Base-by-base conservation (phyloP, 2,113 vertebrate species). In the Mirounga angustirostris region DNA sequence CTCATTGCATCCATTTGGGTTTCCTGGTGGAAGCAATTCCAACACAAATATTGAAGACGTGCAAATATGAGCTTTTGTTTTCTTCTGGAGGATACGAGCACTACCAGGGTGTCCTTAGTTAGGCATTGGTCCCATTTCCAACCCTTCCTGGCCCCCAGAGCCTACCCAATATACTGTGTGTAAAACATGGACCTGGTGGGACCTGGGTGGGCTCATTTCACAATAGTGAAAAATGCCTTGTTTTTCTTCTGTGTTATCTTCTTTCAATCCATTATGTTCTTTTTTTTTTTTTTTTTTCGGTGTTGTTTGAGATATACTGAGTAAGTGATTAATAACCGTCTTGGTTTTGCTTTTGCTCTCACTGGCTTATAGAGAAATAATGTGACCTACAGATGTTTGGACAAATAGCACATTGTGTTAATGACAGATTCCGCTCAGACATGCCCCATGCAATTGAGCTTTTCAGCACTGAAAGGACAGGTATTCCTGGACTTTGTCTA, bases 241-340 rank as follows among this genome's bases (percentile, higher is more conserved):
- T 97, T 97, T 98, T 98, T 98, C 91, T 97, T 89, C 89, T 98
- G 91, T 97, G 96, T 98, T 94, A 95, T 97, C 97, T 97, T 98
- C 95, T 98, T 98, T 93, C 95, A 98, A 95, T 98, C 89, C 89
- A 59, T 95, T 97, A 73, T 98, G 92, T 96, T 98, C 97, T 0
- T 74, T n/a, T 58, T 50, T 98, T 36, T 36, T 36, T 36, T 36
- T 97, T 40, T 98, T 98, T 90, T 97, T 92, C 97, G 0, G 46
- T 95, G 93, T 98, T 97, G 43, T 96, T 94, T 98, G 98, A 98
- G 97, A 99, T 98, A 98, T 91, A 2, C 98, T 93, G 84, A 97
- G 95, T 98, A 98, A 98, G 95, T 99, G 98, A 99, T 99, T 99
- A 99, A 99, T 98, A 98, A 98, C 96, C 97, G 63, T 97, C 98